A percentile compares a stretch with the other conserved stretches of the same genome.
Conservation (phyloP, 2,888 invertebrate genomes). For the Pristionchus arcanus region DNA sequence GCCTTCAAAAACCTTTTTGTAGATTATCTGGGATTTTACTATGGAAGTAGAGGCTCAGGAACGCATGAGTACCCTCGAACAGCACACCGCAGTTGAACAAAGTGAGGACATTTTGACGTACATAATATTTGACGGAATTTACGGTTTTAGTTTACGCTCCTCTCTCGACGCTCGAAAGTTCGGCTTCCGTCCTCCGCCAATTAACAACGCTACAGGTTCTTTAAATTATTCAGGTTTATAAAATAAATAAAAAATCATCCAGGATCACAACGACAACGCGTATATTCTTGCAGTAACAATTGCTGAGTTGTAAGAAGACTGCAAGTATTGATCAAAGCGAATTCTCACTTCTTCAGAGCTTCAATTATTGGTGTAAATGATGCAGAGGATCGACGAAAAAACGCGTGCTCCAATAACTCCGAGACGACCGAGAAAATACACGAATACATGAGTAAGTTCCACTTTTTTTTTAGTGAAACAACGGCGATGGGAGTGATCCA, state of each 20-base stretch:
- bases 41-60: not conserved
- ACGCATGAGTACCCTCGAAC: not conserved
- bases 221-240: not conserved
- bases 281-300: not conserved
- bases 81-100: not conserved
- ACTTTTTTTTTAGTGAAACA: not conserved
- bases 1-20: not conserved
- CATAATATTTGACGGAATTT: not conserved
- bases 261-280: not conserved
- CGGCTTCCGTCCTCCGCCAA: not conserved
- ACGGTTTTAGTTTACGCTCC: not conserved
- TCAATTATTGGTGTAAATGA: not conserved
- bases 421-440: not conserved
- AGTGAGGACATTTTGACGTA: not conserved
- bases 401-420: not conserved
- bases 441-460: not conserved
- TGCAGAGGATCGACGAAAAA: not conserved
- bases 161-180: not conserved
- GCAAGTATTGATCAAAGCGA: not conserved
- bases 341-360: not conserved
- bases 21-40: not conserved
- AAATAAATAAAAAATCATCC: not conserved
- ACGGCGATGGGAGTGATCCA: no score
- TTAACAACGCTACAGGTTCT: not conserved
- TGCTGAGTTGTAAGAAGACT: not conserved